Evolutionary conservation across 2,113 vertebrate species (phyloP), one percentile per base, ranked within the genome.

Genomic region (Rutilus rutilus): DNA sequence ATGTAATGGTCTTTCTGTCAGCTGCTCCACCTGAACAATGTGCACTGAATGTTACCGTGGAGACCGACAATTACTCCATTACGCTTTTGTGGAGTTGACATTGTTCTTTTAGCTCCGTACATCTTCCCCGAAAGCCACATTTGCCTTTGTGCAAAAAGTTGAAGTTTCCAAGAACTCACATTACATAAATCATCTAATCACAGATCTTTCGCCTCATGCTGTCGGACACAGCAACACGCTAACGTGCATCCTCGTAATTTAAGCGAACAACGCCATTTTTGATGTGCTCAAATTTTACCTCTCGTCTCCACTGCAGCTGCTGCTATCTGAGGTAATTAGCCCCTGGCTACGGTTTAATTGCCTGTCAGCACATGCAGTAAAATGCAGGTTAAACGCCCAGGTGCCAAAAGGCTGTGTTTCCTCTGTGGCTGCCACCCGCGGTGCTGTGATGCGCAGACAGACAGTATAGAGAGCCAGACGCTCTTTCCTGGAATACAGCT

Each of bases 301-400:
- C 69, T 59, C 15, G 79, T 84, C 69, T 60, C 59, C 11, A 54
- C 75, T 39, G 54, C 85, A 50, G 69, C 69, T 85, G 88, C 86
- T n/a, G 77, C 77, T 80, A 47, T 80, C 65, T 25, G 27, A 75
- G 83, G 82, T 89, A 89, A 89, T 89, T 89, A 89, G 85, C 78
- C 71, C 88, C 84, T 85, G 84, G 88, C 78, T 85, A 85, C 39
- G 77, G 77, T 83, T 82, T 89, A 89, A 89, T 89, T 89, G 85
- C 85, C 42, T 88, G 85, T 89, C 88, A 86, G 88, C 76, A 50
- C 69, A 75, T 81, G 82, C 62, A 60, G 83, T 76, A 89, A 87
- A 87, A 85, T 89, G 85, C 88, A 89, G 88, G 88, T 89, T 89
- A 87, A 89, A 89, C 85, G 83, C 85, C 88, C 85, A 89, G 88